Base-by-base conservation (phyloP, 2,888 invertebrate genomes). In the Drosophila monieri region DNA sequence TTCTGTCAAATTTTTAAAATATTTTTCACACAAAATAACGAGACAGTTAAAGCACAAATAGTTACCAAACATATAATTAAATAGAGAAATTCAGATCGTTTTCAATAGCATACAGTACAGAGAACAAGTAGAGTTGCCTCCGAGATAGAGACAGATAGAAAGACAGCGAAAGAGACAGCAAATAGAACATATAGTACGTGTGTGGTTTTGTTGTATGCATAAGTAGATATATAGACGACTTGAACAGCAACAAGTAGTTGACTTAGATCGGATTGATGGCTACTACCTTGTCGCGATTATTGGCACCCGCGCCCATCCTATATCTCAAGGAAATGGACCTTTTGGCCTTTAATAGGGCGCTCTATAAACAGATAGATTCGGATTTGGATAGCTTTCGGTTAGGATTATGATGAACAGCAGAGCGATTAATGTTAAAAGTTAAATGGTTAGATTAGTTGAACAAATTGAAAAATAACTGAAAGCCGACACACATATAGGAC, bases 261-360 rank as follows among this genome's bases (percentile, higher is more conserved):
- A 27, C 48, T 49, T 53, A 56, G 55, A 55, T 51, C 53, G 49
- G 55, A 47, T 75, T 71, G 43, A 49, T 58, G 75, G 78, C 88
- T 86, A 90, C 90, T 92, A 92, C 92, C 91, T 91, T 91, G 78
- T 91, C 91, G 76, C 90, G 88, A 85, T 90, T 91, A 89, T 87
- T 90, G 85, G 89, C 89, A 90, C 88, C 73, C 79, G 81, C 90
- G 84, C 91, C 89, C 89, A 89, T 91, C 90, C 90, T 91, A 90
- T 90, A 91, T 89, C 91, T 91, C 80, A 91, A 88, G 76, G 91
- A 91, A 90, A 91, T 90, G 75, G 91, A 90, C 89, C 91, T 89
- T 91, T 91, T 91, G 84, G 91, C 90, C 90, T 91, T 91, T 78
- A 91, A 79, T 80, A 91, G 90, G 79, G 92, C 88, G 87, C 90